These are phyloP conservation scores for Sebastes reedi DNA, from an alignment of 2,797 vertebrate species.

Conservation along the genomic window DNA sequence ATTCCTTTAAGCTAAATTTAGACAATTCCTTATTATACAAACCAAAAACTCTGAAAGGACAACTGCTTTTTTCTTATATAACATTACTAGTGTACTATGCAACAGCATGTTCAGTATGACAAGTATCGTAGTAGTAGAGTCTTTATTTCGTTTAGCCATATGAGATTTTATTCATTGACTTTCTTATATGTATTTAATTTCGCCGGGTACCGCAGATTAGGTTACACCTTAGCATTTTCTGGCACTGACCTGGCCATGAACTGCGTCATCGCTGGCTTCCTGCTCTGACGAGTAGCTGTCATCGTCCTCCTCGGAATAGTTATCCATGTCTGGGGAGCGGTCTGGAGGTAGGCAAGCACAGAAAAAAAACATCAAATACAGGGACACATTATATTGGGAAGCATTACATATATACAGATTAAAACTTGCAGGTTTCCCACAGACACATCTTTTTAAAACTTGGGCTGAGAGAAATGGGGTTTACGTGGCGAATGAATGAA, in stretches of 20 bases:
- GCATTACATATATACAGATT: not conserved
- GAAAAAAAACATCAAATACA: conserved; percentile 14
- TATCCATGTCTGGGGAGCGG: conserved; percentile 87
- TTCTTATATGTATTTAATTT: not conserved
- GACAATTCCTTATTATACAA: not conserved
- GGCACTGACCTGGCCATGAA: conserved; percentile 78
- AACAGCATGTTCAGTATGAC: not conserved
- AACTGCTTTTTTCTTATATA: not conserved
- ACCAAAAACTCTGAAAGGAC: not conserved
- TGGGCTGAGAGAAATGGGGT: not conserved
- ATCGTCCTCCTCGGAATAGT: conserved; percentile 87
- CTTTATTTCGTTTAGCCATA: not conserved
- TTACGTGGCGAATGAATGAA: not conserved
- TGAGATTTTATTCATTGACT: not conserved
- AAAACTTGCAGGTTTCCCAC: not conserved
- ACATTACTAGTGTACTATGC: not conserved
- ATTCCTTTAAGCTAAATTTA: not conserved
- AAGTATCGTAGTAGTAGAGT: no score
- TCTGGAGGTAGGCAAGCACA: conserved; percentile 65
- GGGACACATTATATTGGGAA: not conserved
- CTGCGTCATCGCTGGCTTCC: conserved; percentile 85
- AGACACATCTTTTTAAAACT: not conserved
- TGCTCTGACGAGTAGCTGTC: conserved; percentile 87
- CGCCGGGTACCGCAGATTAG: not conserved
- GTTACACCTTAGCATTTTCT: not conserved